phyloP scores from a whole-genome alignment of 2,797 vertebrate species.

The Calcarius lapponicus region DNA sequence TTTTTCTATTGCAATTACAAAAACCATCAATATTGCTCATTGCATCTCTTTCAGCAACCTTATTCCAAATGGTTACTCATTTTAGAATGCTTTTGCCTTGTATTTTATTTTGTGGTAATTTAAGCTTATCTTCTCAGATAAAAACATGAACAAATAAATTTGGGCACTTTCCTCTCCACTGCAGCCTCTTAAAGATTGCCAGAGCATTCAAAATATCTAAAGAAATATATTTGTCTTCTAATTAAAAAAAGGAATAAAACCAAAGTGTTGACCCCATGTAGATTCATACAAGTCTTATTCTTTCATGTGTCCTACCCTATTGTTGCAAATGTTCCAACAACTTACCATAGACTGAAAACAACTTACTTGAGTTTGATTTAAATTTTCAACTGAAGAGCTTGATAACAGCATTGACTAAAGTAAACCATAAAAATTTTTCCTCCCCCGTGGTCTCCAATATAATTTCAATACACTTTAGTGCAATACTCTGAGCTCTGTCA shows the following conservation, averaged over 20 bases:
- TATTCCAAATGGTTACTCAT: neutral
- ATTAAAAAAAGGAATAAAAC: neutral
- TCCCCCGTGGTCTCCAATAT: neutral
- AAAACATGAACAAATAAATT: neutral
- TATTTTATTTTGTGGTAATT: neutral
- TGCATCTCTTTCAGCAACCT: neutral
- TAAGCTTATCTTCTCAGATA: neutral
- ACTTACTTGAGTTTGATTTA: neutral
- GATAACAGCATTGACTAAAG: neutral
- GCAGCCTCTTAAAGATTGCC: neutral
- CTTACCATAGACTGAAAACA: neutral
- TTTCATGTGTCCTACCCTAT: neutral
- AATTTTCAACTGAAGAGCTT: neutral
- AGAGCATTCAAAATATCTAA: neutral
- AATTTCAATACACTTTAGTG: neutral
- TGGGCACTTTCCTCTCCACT: neutral
- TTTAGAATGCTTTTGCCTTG: neutral
- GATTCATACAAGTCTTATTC: neutral
- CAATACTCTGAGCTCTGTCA: neutral
- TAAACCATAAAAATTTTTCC: neutral
- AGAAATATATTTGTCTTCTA: neutral
- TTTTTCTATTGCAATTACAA: neutral
- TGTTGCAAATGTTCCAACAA: neutral
- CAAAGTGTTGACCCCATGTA: neutral
- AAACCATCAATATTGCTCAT: neutral